A percentile compares a stretch with the other conserved stretches of the same genome.
phyloP scores from a whole-genome alignment of 2,113 vertebrate species.

The Rhodinocichla rosea region DNA sequence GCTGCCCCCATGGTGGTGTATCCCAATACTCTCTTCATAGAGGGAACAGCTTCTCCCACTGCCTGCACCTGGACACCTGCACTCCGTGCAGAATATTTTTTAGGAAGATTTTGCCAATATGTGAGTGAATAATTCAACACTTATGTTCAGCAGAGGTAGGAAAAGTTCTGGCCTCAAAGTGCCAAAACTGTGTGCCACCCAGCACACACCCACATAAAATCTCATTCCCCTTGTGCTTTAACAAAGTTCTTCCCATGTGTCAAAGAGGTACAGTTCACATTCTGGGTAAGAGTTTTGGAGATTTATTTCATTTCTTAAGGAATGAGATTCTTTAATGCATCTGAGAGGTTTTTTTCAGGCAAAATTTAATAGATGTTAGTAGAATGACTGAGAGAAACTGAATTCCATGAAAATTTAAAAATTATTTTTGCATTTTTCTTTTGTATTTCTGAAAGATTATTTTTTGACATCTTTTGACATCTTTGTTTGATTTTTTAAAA shows the following conservation, averaged over 20 bases:
- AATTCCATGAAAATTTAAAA: fast-evolving
- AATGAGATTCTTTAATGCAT: not conserved
- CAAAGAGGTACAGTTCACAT: not conserved
- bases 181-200: not conserved
- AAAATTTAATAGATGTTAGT: not conserved
- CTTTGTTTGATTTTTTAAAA: not conserved
- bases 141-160: not conserved
- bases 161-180: not conserved
- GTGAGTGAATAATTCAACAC: not conserved
- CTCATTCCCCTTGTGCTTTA: not conserved
- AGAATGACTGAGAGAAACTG: not conserved
- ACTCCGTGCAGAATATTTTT: not conserved
- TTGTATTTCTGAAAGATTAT: fast-evolving
- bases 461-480: not conserved
- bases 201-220: not conserved
- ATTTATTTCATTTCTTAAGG: not conserved
- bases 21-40: not conserved
- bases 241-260: not conserved
- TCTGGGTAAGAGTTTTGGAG: not conserved
- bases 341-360: not conserved
- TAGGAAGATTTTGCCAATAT: not conserved
- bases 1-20: not conserved
- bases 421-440: not conserved
- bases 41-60: fast-evolving
- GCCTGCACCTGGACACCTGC: not conserved